These are phyloP conservation scores for Apocheima hispidaria DNA, from an alignment of 2,888 invertebrate genomes.

Conservation along the genomic window DNA sequence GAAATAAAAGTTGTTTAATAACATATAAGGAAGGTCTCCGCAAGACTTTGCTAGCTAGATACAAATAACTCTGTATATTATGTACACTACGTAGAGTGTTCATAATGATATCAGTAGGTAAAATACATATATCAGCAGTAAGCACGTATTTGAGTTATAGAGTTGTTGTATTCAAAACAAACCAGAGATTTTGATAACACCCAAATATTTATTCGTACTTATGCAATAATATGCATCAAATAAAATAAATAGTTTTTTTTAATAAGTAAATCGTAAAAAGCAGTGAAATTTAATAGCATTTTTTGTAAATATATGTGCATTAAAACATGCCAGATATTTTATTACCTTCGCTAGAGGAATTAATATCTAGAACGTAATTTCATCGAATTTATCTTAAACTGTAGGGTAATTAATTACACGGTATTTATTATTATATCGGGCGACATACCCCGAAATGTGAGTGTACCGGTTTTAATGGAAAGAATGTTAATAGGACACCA, in stretches of 20 bases:
- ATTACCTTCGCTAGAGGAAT: constrained; percentile 22
- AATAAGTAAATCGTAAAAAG: constrained; percentile 5
- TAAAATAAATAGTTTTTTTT: constrained; percentile 2
- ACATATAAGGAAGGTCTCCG: no score
- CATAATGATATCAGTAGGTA: background rate
- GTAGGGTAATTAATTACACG: constrained; percentile 34
- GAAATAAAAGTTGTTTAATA: no score
- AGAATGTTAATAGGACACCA: constrained; percentile 62
- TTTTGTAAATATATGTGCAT: constrained; percentile 14
- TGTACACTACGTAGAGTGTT: no score
- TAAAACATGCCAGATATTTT: constrained; percentile 19
- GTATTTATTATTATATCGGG: constrained; percentile 38
- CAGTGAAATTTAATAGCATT: constrained; percentile 11
- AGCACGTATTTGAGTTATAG: constrained; percentile 5
- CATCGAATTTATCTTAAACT: constrained; percentile 30
- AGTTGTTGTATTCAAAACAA: constrained; percentile 6
- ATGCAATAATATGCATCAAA: constrained; percentile 16
- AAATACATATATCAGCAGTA: background rate
- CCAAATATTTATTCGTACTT: constrained; percentile 19
- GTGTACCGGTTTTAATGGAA: constrained; percentile 57
- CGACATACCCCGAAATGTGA: constrained; percentile 33
- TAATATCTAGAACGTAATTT: constrained; percentile 31
- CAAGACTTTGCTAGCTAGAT: no score
- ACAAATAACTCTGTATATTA: no score
- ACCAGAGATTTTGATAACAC: constrained; percentile 16